phyloP scores from a whole-genome alignment of 2,113 vertebrate species.

The Archocentrus centrarchus region DNA sequence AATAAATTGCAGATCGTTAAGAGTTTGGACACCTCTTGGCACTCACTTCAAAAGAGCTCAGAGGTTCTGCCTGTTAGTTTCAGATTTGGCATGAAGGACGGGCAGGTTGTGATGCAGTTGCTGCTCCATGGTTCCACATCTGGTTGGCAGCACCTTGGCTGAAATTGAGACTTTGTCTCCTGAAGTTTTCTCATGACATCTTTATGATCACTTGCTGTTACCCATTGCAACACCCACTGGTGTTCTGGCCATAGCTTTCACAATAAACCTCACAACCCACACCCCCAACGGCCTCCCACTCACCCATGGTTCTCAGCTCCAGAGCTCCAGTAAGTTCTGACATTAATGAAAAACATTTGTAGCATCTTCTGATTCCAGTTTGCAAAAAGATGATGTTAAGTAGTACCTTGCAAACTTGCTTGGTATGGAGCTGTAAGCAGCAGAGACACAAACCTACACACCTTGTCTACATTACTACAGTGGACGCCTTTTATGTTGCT shows the following conservation, averaged over 20 bases:
- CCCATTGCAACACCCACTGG: constrained; percentile 42
- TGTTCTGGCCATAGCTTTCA: constrained; percentile 24
- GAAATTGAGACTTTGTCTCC: constrained; percentile 85
- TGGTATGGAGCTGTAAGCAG: constrained; percentile 35
- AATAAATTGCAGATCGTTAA: constrained; percentile 83
- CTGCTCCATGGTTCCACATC: constrained; percentile 78
- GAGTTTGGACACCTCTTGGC: constrained; percentile 80
- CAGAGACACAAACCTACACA: constrained; percentile 47
- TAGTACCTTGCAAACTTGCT: constrained; percentile 54
- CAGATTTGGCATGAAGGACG: constrained; percentile 71
- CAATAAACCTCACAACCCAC: constrained; percentile 40
- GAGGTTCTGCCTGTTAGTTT: constrained; percentile 79
- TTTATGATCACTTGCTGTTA: constrained; percentile 81
- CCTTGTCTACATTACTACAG: constrained; percentile 73
- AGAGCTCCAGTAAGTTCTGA: constrained; percentile 30
- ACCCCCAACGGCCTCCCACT: constrained; percentile 24
- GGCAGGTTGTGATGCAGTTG: constrained; percentile 65
- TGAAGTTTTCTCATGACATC: constrained; percentile 81
- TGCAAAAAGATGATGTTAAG: constrained; percentile 61
- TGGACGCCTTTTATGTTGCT: constrained; percentile 67
- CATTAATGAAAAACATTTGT: constrained; percentile 80
- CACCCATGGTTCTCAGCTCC: constrained; percentile 48
- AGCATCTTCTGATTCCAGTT: constrained; percentile 51
- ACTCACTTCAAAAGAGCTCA: constrained; percentile 77
- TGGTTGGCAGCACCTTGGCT: constrained; percentile 81